These are phyloP conservation scores for Clarias batrachus DNA, from an alignment of 2,113 vertebrate species.

Conservation along the genomic window DNA sequence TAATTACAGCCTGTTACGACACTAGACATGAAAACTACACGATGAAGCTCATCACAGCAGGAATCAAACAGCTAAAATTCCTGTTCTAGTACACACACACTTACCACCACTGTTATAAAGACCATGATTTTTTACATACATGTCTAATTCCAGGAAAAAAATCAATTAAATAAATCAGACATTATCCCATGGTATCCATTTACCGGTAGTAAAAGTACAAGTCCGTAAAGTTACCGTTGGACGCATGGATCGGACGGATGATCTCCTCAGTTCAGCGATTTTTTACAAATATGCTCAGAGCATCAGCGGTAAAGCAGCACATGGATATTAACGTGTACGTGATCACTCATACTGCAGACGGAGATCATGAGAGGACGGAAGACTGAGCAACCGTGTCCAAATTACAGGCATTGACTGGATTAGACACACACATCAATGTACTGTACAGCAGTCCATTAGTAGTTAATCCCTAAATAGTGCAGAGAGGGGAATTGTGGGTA, in stretches of 20 bases:
- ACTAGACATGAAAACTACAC: background rate
- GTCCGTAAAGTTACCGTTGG: too few species aligned
- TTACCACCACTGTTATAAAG: background rate
- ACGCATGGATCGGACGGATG: background rate
- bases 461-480: background rate
- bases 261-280: background rate
- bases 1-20: background rate
- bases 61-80: background rate
- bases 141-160: background rate
- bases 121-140: background rate
- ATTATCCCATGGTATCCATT: background rate
- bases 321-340: background rate
- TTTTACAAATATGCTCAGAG: background rate
- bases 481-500: background rate
- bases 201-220: background rate
- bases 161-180: background rate
- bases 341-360: background rate
- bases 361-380: background rate
- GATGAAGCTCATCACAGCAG: background rate
- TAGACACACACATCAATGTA: background rate
- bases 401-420: conserved; percentile 1
- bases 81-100: background rate
- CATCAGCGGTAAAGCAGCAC: background rate
- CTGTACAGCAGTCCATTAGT: conserved; percentile 1
- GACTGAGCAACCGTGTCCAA: background rate